These are phyloP conservation scores for Apteryx mantelli DNA, from an alignment of 2,113 vertebrate genomes.

Conservation along the genomic window DNA sequence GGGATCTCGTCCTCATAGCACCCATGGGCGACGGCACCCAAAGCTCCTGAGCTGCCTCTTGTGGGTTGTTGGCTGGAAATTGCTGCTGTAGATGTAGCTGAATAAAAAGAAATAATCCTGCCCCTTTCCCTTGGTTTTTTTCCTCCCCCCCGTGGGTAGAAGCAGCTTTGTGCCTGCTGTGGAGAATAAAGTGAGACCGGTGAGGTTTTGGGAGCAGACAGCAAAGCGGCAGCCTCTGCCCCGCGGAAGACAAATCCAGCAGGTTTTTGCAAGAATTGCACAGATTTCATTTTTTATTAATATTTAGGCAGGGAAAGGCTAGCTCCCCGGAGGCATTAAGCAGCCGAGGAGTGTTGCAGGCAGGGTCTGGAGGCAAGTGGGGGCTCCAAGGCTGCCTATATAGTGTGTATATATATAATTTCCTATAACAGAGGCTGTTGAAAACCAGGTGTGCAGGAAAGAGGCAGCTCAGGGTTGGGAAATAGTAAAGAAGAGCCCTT, in stretches of 20 bases:
- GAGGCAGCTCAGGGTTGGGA: too few relatives aligned
- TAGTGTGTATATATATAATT: too few relatives aligned
- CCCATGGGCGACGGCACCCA: not conserved
- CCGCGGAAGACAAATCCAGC: not conserved
- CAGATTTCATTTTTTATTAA: not conserved
- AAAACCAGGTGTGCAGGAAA: too few relatives aligned
- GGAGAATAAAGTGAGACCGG: not conserved
- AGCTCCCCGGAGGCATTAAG: too few relatives aligned
- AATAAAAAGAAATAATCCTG: not conserved
- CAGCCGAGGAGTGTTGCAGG: too few relatives aligned
- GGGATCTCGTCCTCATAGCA: not conserved
- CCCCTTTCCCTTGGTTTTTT: not conserved
- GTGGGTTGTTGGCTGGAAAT: not conserved
- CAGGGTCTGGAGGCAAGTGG: too few relatives aligned
- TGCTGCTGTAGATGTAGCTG: not conserved
- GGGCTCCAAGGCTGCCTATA: too few relatives aligned
- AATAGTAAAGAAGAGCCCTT: too few relatives aligned
- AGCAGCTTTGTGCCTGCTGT: not conserved
- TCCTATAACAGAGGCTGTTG: too few relatives aligned
- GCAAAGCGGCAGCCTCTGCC: not conserved
- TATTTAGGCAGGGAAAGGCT: not conserved
- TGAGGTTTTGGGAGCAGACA: too few relatives aligned
- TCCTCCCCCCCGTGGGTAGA: not conserved
- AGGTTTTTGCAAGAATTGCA: not conserved
- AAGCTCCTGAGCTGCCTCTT: not conserved